These are phyloP conservation scores for Diacarnus erythraeanus DNA, from an alignment of 37 sponge, comb jelly and placozoan genomes.

Conservation along the genomic window DNA sequence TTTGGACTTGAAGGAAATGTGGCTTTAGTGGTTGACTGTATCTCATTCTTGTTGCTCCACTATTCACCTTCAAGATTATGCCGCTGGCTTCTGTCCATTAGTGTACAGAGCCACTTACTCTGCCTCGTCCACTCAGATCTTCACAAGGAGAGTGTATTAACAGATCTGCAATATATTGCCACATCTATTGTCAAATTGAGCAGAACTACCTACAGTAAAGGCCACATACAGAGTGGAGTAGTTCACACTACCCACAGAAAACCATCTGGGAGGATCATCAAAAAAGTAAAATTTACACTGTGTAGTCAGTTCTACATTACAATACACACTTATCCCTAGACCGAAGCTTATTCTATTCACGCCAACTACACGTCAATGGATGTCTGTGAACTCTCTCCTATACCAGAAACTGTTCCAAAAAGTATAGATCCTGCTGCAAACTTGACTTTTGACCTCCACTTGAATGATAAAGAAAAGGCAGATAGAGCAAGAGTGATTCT, in stretches of 20 bases:
- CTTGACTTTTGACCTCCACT: conserved; percentile 75
- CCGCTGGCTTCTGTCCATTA: conserved; percentile 8
- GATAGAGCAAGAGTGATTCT: conserved; percentile 59
- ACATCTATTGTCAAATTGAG: conserved; percentile 23
- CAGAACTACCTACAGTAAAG: neutral
- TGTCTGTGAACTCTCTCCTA: neutral
- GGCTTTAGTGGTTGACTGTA: conserved; percentile 49
- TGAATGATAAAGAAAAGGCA: conserved; percentile 57
- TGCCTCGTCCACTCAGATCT: conserved; percentile 58
- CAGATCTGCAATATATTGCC: conserved; percentile 34
- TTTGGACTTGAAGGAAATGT: neutral
- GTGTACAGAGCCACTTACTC: neutral
- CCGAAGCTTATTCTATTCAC: neutral
- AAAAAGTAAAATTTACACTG: conserved; percentile 22
- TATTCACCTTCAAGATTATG: conserved; percentile 3
- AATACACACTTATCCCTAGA: neutral
- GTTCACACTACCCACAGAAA: conserved; percentile 34
- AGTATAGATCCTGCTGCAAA: conserved; percentile 75
- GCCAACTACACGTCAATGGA: neutral
- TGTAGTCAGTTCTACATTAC: neutral
- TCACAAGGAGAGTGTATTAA: conserved; percentile 37
- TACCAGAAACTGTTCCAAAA: neutral
- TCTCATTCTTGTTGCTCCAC: conserved; percentile 20
- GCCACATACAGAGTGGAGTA: neutral
- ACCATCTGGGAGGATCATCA: conserved; percentile 62